Percentiles rank a stretch among this genome's conserved stretches.
phyloP scores from a whole-genome alignment of 2,797 vertebrate species.

The Xenopus petersii region DNA sequence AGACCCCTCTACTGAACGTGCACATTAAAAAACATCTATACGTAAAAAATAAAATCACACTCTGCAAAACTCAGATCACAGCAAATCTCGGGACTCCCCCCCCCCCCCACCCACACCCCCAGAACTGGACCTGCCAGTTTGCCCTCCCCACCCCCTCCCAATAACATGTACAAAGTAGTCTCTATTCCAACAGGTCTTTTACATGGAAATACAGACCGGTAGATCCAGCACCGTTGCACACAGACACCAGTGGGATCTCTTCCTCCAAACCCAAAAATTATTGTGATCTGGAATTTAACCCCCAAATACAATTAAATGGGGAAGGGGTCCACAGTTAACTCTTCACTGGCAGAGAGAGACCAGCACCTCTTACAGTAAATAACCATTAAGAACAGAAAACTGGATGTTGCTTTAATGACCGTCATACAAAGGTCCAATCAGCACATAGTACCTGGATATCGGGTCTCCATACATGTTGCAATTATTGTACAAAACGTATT shows the following conservation, averaged over 20 bases:
- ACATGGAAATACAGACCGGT: conserved; percentile 7
- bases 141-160: neutral
- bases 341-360: conserved; percentile 8
- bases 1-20: conserved; percentile 9
- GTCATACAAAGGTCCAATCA: too few species aligned
- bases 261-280: too few species aligned
- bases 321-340: neutral
- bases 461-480: too few species aligned
- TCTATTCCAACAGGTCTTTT: conserved; percentile 20
- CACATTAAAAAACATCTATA: conserved; percentile 10
- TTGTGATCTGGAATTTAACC: neutral
- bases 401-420: too few species aligned
- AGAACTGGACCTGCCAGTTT: conserved; percentile 40
- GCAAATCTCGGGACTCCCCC: neutral
- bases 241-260: neutral
- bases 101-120: neutral
- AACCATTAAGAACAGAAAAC: too few species aligned
- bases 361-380: neutral
- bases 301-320: neutral
- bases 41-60: conserved; percentile 28
- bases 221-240: neutral
- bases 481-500: too few species aligned
- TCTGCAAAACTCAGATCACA: conserved; percentile 28
- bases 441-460: too few species aligned
- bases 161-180: conserved; percentile 5